These are phyloP conservation scores for Geophilus truncorum DNA, from an alignment of 2,888 invertebrate species.

Conservation along the genomic window DNA sequence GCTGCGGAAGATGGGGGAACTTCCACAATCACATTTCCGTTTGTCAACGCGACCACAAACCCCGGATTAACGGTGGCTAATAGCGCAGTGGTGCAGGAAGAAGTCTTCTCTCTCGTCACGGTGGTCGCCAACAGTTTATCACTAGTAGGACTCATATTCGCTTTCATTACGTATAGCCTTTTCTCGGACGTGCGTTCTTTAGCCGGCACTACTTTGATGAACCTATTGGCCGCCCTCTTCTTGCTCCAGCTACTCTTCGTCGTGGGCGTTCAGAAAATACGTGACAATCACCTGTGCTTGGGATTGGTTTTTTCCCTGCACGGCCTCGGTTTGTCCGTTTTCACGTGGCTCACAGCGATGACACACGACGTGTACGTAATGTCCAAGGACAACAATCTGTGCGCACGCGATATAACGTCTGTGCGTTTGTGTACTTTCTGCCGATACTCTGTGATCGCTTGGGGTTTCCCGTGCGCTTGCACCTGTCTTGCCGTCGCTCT, in stretches of 20 bases:
- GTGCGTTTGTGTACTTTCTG: conserved; percentile 47
- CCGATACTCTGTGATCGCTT: conserved; percentile 57
- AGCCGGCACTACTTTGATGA: conserved; percentile 63
- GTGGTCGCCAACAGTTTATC: conserved; percentile 63
- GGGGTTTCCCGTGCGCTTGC: conserved; percentile 60
- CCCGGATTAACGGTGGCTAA: background rate
- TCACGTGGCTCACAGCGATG: conserved; percentile 64
- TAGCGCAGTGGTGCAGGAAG: conserved; percentile 51
- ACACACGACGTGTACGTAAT: conserved; percentile 59
- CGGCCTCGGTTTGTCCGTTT: conserved; percentile 60
- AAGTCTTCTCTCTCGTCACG: conserved; percentile 60
- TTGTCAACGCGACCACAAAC: background rate
- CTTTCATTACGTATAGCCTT: conserved; percentile 65
- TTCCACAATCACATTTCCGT: background rate
- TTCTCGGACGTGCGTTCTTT: conserved; percentile 63
- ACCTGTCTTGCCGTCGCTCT: conserved; percentile 54
- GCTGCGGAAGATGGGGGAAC: background rate
- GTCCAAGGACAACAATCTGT: conserved; percentile 51
- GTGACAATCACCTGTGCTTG: conserved; percentile 58
- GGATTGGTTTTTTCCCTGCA: conserved; percentile 60
- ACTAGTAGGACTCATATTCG: conserved; percentile 62
- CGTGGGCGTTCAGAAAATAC: conserved; percentile 55
- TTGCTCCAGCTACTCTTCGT: conserved; percentile 64
- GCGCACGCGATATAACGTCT: conserved; percentile 52
- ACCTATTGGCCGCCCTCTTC: conserved; percentile 61